Base-by-base conservation (phyloP, 2,797 vertebrate genomes). In the Eurystomus glaucurus region DNA sequence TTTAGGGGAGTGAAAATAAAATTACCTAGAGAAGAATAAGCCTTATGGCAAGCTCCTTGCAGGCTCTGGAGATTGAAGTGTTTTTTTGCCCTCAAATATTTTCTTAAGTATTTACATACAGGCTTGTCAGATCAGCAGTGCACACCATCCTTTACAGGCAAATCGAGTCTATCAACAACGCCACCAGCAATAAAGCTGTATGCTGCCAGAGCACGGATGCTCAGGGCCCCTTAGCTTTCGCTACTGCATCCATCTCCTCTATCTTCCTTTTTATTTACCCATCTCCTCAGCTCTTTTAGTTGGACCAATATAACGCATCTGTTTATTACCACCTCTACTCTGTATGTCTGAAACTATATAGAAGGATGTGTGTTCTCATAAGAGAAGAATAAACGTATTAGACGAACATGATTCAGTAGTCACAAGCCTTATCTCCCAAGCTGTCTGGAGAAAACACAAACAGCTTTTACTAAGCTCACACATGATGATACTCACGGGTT, bases 1-100 rank as follows among this genome's bases (percentile, higher is more conserved):
- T 95, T 92, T 15, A 92, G 93, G 95, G 90, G 69, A 81, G 22
- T 11, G 52, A 60, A 88, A 43, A 80, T 60, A 84, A 86, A 97
- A 96, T 97, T 43, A 83, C 65, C 31, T 55, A 90, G 72, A 91
- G 79, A 78, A 84, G 69, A 92, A 96, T 39, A 84, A 93, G 28
- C 35, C 81, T 65, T 3, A 14, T 76, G 85, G 96, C 82, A 90
- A 96, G 19, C 71, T 96, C 66, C 87, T 78, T 91, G 90, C 91
- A 74, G 88, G 31, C 57, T 66, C 31, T 1, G 2, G 65, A 90
- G 90, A 88, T 48, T 75, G 94, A 97, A 77, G 31, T 87, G n/a
- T 25, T 29, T 61, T 79, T 77, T 86, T 77, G 45, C 72, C 68
- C 16, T 33, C 69, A 58, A 92, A 93, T 91, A 48, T 90, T 90